phyloP scores from a whole-genome alignment of 2,113 vertebrate genomes.

The Pavo muticus region DNA sequence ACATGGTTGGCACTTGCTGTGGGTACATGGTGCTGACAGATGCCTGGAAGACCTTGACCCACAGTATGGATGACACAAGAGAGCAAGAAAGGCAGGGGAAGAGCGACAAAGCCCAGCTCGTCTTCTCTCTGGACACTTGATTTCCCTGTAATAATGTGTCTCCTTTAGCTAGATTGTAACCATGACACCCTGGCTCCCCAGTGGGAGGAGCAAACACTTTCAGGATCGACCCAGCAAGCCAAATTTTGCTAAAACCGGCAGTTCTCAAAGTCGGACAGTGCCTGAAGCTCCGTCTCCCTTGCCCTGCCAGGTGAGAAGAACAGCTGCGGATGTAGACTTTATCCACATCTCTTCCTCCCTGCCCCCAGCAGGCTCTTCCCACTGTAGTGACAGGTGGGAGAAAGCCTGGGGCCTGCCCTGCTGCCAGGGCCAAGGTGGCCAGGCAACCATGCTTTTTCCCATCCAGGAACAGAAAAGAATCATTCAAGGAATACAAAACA shows the following conservation, averaged over 20 bases:
- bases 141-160: fast-evolving
- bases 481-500: background rate
- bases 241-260: background rate
- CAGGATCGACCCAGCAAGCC: background rate
- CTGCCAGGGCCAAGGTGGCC: background rate
- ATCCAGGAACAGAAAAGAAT: background rate
- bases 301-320: fast-evolving
- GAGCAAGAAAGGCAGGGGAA: background rate
- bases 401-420: background rate
- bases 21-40: fast-evolving
- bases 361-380: background rate
- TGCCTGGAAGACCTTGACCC: background rate
- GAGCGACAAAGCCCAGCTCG: background rate
- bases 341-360: background rate
- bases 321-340: fast-evolving
- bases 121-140: fast-evolving
- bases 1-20: background rate
- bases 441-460: background rate
- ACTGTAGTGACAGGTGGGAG: background rate
- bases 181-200: background rate
- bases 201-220: background rate
- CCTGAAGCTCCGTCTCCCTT: background rate
- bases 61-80: background rate
- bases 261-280: background rate
- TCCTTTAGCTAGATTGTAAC: background rate